These are phyloP conservation scores for Aphidoletes aphidimyza DNA, from an alignment of 2,888 invertebrate genomes.

Conservation along the genomic window DNA sequence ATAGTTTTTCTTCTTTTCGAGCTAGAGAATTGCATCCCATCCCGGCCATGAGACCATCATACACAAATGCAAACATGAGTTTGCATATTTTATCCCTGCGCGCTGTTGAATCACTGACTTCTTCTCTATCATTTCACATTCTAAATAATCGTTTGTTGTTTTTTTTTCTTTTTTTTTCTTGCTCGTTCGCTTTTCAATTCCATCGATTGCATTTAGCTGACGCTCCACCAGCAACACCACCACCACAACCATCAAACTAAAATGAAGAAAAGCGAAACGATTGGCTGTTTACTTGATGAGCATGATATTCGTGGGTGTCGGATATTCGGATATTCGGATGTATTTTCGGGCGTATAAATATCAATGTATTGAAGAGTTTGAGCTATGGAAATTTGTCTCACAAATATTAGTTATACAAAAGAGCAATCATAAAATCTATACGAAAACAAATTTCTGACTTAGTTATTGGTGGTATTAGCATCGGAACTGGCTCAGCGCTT, in stretches of 20 bases:
- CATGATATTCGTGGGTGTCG: constrained; percentile 28
- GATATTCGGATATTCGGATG: neutral
- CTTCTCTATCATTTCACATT: neutral
- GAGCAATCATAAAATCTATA: constrained; percentile 44
- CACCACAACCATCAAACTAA: too few species aligned
- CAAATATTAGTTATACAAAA: constrained; percentile 41
- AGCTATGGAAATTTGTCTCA: neutral
- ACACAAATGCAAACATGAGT: constrained; percentile 11
- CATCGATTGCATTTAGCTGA: neutral
- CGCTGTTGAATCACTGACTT: neutral
- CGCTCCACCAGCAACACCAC: too few species aligned
- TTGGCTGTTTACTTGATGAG: constrained; percentile 36
- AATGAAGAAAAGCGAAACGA: neutral
- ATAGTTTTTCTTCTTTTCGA: too few species aligned
- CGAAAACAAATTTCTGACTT: constrained; percentile 28
- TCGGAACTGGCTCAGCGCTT: constrained; percentile 34
- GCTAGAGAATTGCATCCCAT: neutral
- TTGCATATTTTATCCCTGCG: neutral
- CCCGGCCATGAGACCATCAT: neutral
- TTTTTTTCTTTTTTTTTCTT: neutral
- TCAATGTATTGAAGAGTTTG: neutral
- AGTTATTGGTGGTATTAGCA: constrained; percentile 34
- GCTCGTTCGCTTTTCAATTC: neutral
- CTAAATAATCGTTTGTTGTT: constrained; percentile 16
- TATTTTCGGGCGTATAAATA: too few species aligned